A percentile compares a stretch with the other conserved stretches of the same genome.
phyloP scores from a whole-genome alignment of 2,113 vertebrate species.

The Thunnus maccoyii region DNA sequence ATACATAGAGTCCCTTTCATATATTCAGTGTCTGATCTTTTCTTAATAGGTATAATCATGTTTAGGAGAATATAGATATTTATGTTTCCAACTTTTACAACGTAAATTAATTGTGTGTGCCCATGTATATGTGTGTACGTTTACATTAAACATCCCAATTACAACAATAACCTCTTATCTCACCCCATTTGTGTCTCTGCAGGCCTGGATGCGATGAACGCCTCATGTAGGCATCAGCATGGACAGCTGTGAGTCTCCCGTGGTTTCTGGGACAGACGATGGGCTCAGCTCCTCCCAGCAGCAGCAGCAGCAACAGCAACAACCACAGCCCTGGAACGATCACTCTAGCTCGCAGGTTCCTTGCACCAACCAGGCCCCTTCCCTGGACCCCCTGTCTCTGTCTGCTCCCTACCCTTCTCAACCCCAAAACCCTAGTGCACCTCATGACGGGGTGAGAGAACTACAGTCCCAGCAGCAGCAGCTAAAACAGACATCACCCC shows the following conservation, averaged over 20 bases:
- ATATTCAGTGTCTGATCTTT: conserved; percentile 49
- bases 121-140: background rate
- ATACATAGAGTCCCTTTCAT: conserved; percentile 50
- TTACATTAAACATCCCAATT: conserved; percentile 4
- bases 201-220: conserved; percentile 98
- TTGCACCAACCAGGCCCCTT: conserved; percentile 90
- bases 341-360: conserved; percentile 92
- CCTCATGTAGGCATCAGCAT: conserved; percentile 98
- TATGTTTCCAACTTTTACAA: conserved; percentile 41
- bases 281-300: conserved; percentile 93
- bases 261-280: conserved; percentile 99
- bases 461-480: conserved; percentile 80
- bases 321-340: conserved; percentile 94
- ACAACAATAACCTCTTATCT: conserved; percentile 15
- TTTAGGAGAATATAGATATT: conserved; percentile 21
- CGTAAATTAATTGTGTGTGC: conserved; percentile 29
- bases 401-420: conserved; percentile 81
- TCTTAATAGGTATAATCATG: conserved; percentile 28
- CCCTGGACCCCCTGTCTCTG: conserved; percentile 90
- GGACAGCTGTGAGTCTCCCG: conserved; percentile 99
- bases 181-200: conserved; percentile 70
- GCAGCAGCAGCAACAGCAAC: conserved; percentile 94
- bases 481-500: conserved; percentile 77
- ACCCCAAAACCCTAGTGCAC: conserved; percentile 74
- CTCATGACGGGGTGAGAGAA: conserved; percentile 83